Evolutionary conservation across 1,140 invertebrate species (phyloP), one percentile per base, ranked within the genome.

Genomic region (Neelides sp.): DNA sequence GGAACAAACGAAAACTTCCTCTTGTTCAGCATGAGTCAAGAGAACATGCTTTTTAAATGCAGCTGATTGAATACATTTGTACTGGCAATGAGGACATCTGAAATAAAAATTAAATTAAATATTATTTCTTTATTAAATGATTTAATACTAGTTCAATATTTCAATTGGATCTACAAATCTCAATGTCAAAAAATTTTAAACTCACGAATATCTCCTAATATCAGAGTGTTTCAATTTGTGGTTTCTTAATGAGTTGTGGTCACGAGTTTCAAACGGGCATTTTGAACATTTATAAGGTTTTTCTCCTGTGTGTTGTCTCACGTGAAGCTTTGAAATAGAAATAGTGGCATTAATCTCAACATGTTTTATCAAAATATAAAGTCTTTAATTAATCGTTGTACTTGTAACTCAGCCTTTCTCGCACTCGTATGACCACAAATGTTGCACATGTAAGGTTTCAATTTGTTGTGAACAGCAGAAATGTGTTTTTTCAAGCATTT

Each of bases 221-320:
- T 82, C 83, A 7, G 79, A 78, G 60, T 89, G 85, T 50, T 77
- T 69, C 67, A 82, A 79, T 52, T 79, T 77, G 66, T 90, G 87
- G 2, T 85, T 73, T 27, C 85, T 68, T 42, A 89, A 69, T 1
- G 84, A 80, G 63, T 88, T 89, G 65, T 87, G 84, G 64, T 89
- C 84, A 1, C 78, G 74, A 4, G 82, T 79, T 3, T 73, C 69
- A 66, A 87, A 91, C 7, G 71, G 68, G 66, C 89, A 93, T 30
- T 72, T 66, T 26, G 79, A 73, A 63, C 89, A 93, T 20, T 74
- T 69, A 64, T 86, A 91, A 0, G 85, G 85, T 62, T 87, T 88
- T 55, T 83, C 80, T 61, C 79, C 79, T 1, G 80, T 82, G 55
- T 83, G 82, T 36, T 76, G 78, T 36, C 83, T 67, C 58, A 82